phyloP scores from a whole-genome alignment of 2,888 invertebrate species.

The Eristalis intricaria region DNA sequence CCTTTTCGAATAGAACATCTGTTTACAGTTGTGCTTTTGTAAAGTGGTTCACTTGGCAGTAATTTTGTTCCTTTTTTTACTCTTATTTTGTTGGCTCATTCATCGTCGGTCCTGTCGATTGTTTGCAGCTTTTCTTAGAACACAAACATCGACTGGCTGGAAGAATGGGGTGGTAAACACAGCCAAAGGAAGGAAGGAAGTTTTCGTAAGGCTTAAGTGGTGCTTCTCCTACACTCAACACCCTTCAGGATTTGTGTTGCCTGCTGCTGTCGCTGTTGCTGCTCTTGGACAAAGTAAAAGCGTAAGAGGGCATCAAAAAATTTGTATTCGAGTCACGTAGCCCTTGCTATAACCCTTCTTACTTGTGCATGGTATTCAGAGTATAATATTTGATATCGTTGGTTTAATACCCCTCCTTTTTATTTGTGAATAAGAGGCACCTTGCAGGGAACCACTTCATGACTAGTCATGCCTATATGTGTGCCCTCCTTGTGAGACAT shows the following conservation, averaged over 20 bases:
- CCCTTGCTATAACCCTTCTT: slow-evolving; percentile 74
- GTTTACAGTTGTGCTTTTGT: slow-evolving; percentile 70
- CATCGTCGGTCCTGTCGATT: slow-evolving; percentile 67
- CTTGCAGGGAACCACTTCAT: slow-evolving; percentile 43
- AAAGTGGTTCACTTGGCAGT: slow-evolving; percentile 67
- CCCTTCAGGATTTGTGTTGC: slow-evolving; percentile 48
- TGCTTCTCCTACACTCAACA: slow-evolving; percentile 50
- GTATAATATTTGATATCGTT: slow-evolving; percentile 66
- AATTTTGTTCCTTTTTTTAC: slow-evolving; percentile 46
- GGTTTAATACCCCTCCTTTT: slow-evolving; percentile 32
- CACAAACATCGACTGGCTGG: slow-evolving; percentile 44
- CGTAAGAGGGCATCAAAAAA: slow-evolving; percentile 62
- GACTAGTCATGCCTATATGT: slow-evolving; percentile 59
- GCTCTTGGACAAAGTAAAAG: slow-evolving; percentile 64
- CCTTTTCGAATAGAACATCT: slow-evolving; percentile 24
- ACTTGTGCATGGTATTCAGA: slow-evolving; percentile 22
- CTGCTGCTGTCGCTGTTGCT: background rate
- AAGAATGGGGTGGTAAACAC: background rate
- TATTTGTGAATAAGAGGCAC: background rate
- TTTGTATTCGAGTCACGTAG: slow-evolving; percentile 77
- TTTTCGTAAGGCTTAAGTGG: slow-evolving; percentile 67
- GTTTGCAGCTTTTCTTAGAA: slow-evolving; percentile 68
- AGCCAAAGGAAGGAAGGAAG: slow-evolving; percentile 59
- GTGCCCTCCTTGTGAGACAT: slow-evolving; percentile 31
- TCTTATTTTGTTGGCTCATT: slow-evolving; percentile 54